Base-by-base conservation (phyloP, 1,140 invertebrate species). In the Macrobrachium rosenbergii region DNA sequence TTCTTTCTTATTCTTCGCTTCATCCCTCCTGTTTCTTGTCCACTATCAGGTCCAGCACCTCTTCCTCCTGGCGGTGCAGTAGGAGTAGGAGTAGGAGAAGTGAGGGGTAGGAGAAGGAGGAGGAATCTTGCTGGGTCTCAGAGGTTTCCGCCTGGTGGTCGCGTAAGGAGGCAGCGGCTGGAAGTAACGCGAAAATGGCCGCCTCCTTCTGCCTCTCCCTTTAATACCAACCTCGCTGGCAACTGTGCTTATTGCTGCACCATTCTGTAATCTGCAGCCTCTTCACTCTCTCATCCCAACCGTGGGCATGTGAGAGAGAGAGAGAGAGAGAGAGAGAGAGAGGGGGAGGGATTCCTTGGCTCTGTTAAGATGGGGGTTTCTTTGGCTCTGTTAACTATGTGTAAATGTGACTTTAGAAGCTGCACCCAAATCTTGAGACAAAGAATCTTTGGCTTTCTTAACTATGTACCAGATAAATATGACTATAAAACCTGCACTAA, bases 131-230 rank as follows among this genome's bases (percentile, higher is more conserved):
- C 64, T 19, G 43, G 64, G 67, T 14, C 60, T 19, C 63, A 69
- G 80, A 23, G 52, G 81, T n/a, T 23, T 21, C 60, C 37, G 43
- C 64, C 10, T 11, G 59, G 82, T 78, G 82, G 75, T n/a, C 73
- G 62, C 82, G 60, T 84, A 84, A 84, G 82, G 63, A 77, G 28
- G 62, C 82, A 78, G 82, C 82, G 60, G 75, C 59, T 73, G 82
- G 82, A 76, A 84, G 37, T 84, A 84, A 84, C 82, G 76, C 77
- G 82, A 52, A 84, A 84, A 84, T 84, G 82, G 82, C 43, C 28
- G 64, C 75, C 75, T 84, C 82, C 82, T 76, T 43, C 19, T 28
- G 69, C n/a, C 69, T 76, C 45, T 77, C 82, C 60, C 82, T 84
- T 67, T 84, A 84, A 84, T 84, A 84, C 75, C 75, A 62, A 84